A percentile compares a stretch with the other conserved stretches of the same genome.
phyloP scores from a whole-genome alignment of 2,113 vertebrate genomes.

The Theropithecus gelada region DNA sequence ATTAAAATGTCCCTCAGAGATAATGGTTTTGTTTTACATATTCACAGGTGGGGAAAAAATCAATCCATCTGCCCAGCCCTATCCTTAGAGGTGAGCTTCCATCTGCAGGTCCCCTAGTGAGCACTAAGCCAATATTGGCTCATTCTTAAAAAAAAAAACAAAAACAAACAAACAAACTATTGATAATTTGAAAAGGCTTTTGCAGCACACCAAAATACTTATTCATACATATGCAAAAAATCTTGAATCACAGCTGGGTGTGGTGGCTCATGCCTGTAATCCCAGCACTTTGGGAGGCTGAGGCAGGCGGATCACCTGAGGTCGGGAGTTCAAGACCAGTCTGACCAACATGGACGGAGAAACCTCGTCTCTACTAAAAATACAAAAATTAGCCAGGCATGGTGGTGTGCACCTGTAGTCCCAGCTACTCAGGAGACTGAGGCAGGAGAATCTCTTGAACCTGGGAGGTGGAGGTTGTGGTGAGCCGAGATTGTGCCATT shows the following conservation, averaged over 20 bases:
- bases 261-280: too few species aligned
- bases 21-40: constrained; percentile 63
- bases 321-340: too few species aligned
- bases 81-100: constrained; percentile 38
- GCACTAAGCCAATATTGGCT: constrained; percentile 76
- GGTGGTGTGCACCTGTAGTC: too few species aligned
- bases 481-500: too few species aligned
- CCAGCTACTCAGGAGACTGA: too few species aligned
- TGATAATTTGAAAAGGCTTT: constrained; percentile 75
- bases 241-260: constrained; percentile 60
- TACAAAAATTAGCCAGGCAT: too few species aligned
- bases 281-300: too few species aligned
- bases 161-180: constrained; percentile 64
- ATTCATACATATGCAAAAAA: constrained; percentile 83
- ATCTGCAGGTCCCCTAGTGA: constrained; percentile 58
- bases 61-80: constrained; percentile 55
- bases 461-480: too few species aligned
- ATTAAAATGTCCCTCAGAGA: constrained; percentile 76
- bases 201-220: constrained; percentile 75
- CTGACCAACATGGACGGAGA: too few species aligned
- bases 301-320: too few species aligned
- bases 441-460: too few species aligned
- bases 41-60: constrained; percentile 77
- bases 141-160: constrained; percentile 47
- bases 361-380: too few species aligned